A percentile compares a stretch with the other conserved stretches of the same genome.
Conservation (phyloP, 2,888 invertebrate genomes). For the Calephelis perditalis region DNA sequence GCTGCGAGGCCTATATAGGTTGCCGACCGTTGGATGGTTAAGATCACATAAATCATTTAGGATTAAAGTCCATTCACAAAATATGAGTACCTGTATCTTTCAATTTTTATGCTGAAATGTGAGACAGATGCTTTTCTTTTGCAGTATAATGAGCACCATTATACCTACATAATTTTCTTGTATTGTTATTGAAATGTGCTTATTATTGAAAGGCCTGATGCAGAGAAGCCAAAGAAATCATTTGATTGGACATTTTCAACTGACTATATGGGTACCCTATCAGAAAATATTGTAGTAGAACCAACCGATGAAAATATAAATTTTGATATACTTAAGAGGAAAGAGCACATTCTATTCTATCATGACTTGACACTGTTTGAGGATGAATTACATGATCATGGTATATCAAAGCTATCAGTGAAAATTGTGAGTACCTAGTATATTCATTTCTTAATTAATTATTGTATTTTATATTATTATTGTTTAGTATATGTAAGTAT, state of each 20-base stretch:
- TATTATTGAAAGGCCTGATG: constrained; percentile 79
- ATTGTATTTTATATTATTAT: too few relatives aligned
- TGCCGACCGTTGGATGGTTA: too few relatives aligned
- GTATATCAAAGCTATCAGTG: constrained; percentile 91
- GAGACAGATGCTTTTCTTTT: constrained; percentile 7
- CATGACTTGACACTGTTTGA: constrained; percentile 96
- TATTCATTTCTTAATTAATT: too few relatives aligned
- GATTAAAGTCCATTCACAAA: too few relatives aligned
- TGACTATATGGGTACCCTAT: constrained; percentile 90
- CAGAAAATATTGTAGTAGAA: constrained; percentile 77
- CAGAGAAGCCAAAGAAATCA: constrained; percentile 88
- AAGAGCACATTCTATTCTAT: constrained; percentile 95
- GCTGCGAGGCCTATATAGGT: too few relatives aligned
- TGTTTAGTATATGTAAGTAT: too few relatives aligned
- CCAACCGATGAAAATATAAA: constrained; percentile 88
- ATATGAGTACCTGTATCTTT: too few relatives aligned
- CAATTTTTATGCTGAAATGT: constrained; percentile 1
- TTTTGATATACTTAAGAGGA: constrained; percentile 90
- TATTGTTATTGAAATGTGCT: constrained; percentile 19
- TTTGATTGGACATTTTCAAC: constrained; percentile 99
- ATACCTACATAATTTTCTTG: constrained; percentile 1
- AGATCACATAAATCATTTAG: too few relatives aligned
- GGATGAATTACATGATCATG: constrained; percentile 99
- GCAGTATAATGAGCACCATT: constrained; percentile 11
- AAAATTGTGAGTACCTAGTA: constrained; percentile 88